A percentile compares a stretch with the other conserved stretches of the same genome.
These are phyloP conservation scores for Amblyopsis rosae DNA, from an alignment of 2,113 vertebrate species.

Conservation along the genomic window DNA sequence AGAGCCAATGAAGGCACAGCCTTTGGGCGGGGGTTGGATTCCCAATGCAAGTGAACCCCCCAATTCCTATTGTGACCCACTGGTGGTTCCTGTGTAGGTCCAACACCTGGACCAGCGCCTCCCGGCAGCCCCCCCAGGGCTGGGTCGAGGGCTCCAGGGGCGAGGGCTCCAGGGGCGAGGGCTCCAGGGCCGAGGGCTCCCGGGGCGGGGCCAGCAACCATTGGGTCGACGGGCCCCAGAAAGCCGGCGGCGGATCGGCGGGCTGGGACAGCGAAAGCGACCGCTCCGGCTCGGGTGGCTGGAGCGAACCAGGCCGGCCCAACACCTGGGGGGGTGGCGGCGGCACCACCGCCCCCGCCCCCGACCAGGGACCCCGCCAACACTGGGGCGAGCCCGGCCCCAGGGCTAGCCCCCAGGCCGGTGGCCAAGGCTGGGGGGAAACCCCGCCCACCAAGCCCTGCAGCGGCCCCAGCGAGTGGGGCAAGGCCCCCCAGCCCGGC, in stretches of 20 bases:
- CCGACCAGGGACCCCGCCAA: slow-evolving; percentile 75
- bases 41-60: no score
- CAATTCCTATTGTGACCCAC: no score
- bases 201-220: slow-evolving; percentile 78
- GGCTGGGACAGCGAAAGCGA: slow-evolving; percentile 88
- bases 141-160: slow-evolving; percentile 80
- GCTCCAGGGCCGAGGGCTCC: slow-evolving; percentile 45
- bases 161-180: slow-evolving; percentile 80
- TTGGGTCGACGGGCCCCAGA: slow-evolving; percentile 86
- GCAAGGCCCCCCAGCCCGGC: slow-evolving; percentile 82
- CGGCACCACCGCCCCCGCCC: slow-evolving; percentile 68
- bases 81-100: slow-evolving; percentile 59
- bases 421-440: slow-evolving; percentile 86
- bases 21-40: no score
- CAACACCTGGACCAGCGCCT: slow-evolving; percentile 85
- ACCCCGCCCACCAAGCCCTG: slow-evolving; percentile 78
- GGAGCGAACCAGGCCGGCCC: slow-evolving; percentile 85
- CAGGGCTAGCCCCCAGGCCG: slow-evolving; percentile 77
- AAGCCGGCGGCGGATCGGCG: slow-evolving; percentile 81
- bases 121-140: slow-evolving; percentile 85
- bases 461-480: slow-evolving; percentile 84
- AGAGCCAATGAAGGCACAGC: no score
- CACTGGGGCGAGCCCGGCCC: slow-evolving; percentile 83
- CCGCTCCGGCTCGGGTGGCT: slow-evolving; percentile 87
- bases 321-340: slow-evolving; percentile 84